These are phyloP conservation scores for Nomada goodeniana DNA, from an alignment of 2,888 invertebrate species.

Conservation along the genomic window DNA sequence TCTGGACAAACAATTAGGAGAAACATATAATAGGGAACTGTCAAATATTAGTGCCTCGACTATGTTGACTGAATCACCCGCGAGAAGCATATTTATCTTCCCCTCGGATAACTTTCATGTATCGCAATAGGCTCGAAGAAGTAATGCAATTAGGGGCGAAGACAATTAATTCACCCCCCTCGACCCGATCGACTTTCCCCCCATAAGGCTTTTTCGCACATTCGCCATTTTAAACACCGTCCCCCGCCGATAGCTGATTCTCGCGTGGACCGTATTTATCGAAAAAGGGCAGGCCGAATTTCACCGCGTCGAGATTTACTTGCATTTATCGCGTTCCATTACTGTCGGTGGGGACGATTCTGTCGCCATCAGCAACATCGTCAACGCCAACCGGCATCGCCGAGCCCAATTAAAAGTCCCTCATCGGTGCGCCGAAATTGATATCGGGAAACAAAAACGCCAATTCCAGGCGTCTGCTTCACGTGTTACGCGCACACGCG, in stretches of 20 bases:
- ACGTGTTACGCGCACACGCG: slow-evolving; percentile 68
- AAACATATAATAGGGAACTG: too few species aligned
- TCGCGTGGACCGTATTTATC: slow-evolving; percentile 3
- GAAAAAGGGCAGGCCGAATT: slow-evolving; percentile 24
- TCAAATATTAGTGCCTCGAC: not conserved
- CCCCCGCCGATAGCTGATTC: not conserved
- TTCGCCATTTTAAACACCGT: not conserved
- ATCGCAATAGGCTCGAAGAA: too few species aligned
- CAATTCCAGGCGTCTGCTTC: slow-evolving; percentile 80
- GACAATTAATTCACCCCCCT: not conserved
- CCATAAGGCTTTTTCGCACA: too few species aligned
- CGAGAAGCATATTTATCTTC: not conserved
- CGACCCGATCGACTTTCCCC: not conserved
- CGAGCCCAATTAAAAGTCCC: slow-evolving; percentile 79
- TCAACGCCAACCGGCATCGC: slow-evolving; percentile 31
- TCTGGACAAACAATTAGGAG: too few species aligned
- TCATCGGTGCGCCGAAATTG: slow-evolving; percentile 79
- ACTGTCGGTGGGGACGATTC: slow-evolving; percentile 67
- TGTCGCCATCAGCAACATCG: slow-evolving; percentile 65
- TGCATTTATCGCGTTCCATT: slow-evolving; percentile 70
- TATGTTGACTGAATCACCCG: not conserved
- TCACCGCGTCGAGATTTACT: slow-evolving; percentile 58
- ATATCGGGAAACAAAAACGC: slow-evolving; percentile 82
- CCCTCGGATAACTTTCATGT: not conserved
- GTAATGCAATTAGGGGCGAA: not conserved